Percentiles rank a stretch among this genome's conserved stretches.
Evolutionary conservation across 1,140 invertebrate species (phyloP).

Genomic region (Hestina assimilis): DNA sequence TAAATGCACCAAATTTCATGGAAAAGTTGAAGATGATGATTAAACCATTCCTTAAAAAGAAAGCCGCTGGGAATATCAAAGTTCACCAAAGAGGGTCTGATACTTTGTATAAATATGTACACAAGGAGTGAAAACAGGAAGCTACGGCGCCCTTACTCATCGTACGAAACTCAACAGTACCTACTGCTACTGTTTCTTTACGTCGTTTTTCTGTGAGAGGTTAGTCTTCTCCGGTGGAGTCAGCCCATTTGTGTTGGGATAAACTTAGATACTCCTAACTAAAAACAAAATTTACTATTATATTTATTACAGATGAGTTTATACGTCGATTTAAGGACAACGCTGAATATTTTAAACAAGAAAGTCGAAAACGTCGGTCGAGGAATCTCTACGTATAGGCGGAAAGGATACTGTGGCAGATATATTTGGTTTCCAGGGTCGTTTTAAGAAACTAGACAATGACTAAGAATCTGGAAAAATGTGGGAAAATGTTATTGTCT

Average conservation of each 20-base stretch:
- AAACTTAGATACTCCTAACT: not conserved
- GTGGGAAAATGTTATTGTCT: too few species aligned
- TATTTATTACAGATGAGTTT: slow-evolving; percentile 51
- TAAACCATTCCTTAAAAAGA: slow-evolving; percentile 86
- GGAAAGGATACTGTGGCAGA: slow-evolving; percentile 81
- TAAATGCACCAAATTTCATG: slow-evolving; percentile 83
- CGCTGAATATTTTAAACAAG: slow-evolving; percentile 77
- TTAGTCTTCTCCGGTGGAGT: too few species aligned
- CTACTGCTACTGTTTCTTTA: too few species aligned
- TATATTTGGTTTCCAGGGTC: slow-evolving; percentile 85
- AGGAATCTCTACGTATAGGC: slow-evolving; percentile 81
- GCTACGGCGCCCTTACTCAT: too few species aligned
- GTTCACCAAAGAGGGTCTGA: slow-evolving; percentile 64
- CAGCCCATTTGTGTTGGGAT: too few species aligned
- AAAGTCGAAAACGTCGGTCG: slow-evolving; percentile 79
- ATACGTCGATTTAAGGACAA: slow-evolving; percentile 69
- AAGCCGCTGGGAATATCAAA: slow-evolving; percentile 80
- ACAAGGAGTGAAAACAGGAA: slow-evolving; percentile 58
- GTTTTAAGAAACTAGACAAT: slow-evolving; percentile 86
- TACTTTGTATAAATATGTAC: slow-evolving; percentile 55
- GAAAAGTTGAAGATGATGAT: slow-evolving; percentile 83
- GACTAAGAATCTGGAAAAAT: too few species aligned
- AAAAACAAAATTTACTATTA: not conserved
- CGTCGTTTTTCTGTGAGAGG: slow-evolving; percentile 37
- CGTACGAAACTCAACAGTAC: too few species aligned